Evolutionary conservation across 1,140 invertebrate species (phyloP), one percentile per base, ranked within the genome.

Genomic region (Reticulitermes speratus): DNA sequence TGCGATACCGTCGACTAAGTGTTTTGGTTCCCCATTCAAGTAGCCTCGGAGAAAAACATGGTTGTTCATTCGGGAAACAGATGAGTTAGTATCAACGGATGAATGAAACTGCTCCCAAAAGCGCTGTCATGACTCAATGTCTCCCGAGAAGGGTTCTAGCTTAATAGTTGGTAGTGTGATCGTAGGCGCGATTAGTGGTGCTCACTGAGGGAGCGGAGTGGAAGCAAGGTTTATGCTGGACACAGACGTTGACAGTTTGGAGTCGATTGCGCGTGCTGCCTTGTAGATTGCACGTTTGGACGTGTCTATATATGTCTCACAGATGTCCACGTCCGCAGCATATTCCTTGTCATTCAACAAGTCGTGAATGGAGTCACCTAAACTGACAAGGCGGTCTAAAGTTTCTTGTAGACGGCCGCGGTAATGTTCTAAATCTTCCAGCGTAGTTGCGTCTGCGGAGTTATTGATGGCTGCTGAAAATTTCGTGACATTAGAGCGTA

Each of bases 21-120:
- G 30, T 14, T 52, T 84, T 19, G 84, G 25, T 84, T 48, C 52
- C 0, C 84, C 38, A 12, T 44, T 0, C 14, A 84, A n/a, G 44
- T 84, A 84, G 7, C 84, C 82, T 38, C 44, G 1, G 12, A 82
- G 30, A 38, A 82, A 82, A 6, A 82, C 14, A 38, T 82, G 25
- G 1, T 82, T 30, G 21, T 30, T 84, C 3, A 25, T 84, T 44
- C 52, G 9, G 12, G 52, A 84, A 8, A 84, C 32, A 7, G 38
- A 19, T 19, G 19, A 11, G 45, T 84, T 45, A 7, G 30, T 25
- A 25, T 52, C 84, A 23, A 84, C n/a, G 2, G 84, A 19, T 30
- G 84, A 84, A 1, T 84, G n/a, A 48, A 55, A 84, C 44, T 84
- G 59, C 16, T 84, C 44, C 84, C 84, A 84, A 45, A 84, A 84